Base-by-base conservation (phyloP, 1,140 invertebrate species). In the Belonocnema kinseyi region DNA sequence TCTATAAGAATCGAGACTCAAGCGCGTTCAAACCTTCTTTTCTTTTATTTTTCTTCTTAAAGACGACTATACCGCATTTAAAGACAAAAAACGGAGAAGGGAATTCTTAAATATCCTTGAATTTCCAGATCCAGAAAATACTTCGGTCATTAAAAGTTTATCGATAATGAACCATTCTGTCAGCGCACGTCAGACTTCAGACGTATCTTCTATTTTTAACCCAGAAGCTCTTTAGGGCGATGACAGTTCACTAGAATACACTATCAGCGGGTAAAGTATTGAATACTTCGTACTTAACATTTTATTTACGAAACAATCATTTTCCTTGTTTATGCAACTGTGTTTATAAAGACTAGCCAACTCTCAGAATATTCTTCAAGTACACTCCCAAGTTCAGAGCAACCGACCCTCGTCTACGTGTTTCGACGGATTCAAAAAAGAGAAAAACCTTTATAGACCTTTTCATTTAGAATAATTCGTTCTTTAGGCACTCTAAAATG, bases 1-100 rank as follows among this genome's bases (percentile, higher is more conserved):
- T 84, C 78, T 76, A 76, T 81, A 83, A 82, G 79, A 77, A 76
- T 50, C 52, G 33, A 72, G 72, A 77, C 50, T 78, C 16, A 66
- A 70, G 50, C 50, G 56, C 73, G 77, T 79, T 71, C 13, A 75
- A 17, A 75, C 33, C 73, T 1, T 54, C 52, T 77, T 76, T 16
- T 13, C 21, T 77, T 61, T 33, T 50, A 40, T 33, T 50, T 74
- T 61, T 40, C 17, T 61, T 50, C 17, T 46, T 46, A 12, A 11
- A 74, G 26, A 58, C 46, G 8, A 54, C 52, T 66, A 73, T 3
- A 50, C 53, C 12, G 33, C 16, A 46, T 46, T 46, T 46, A 11
- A 46, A 10, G 40, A 46, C 10, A 11, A 46, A 46, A 46, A 46
- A 46, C 40, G 40, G 40, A 8, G 40, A 46, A 46, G 40, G 40